Evolutionary conservation across 2,797 vertebrate species (phyloP).

Genomic region (Scolopax rusticola): DNA sequence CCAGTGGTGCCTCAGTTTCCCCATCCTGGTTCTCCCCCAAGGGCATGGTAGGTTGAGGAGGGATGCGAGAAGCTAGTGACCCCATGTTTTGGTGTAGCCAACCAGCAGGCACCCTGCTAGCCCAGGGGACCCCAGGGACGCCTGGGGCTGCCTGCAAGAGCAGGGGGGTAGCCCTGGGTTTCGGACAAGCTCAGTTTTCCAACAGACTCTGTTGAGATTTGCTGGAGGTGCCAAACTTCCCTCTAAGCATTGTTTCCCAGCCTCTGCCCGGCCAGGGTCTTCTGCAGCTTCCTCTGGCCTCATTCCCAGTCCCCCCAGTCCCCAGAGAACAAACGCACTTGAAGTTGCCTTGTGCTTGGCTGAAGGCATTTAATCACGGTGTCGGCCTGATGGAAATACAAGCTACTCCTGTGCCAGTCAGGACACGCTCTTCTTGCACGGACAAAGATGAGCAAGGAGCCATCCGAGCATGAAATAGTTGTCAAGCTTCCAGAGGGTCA

Average conservation of each 20-base stretch:
- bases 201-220: neutral
- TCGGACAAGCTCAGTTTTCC: neutral
- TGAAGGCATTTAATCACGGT: constrained; percentile 44
- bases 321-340: neutral
- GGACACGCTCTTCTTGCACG: constrained; percentile 45
- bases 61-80: accelerated
- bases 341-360: constrained; percentile 34
- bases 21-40: accelerated
- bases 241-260: neutral
- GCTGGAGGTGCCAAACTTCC: neutral
- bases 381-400: neutral
- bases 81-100: neutral
- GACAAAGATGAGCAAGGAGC: constrained; percentile 53
- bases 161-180: neutral
- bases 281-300: neutral
- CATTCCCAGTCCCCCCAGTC: neutral
- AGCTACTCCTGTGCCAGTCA: constrained; percentile 58
- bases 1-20: neutral
- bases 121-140: neutral
- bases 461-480: constrained; percentile 69
- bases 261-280: neutral
- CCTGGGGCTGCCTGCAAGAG: neutral
- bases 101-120: accelerated
- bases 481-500: constrained; percentile 72
- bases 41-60: neutral